Percentiles rank a stretch among this genome's conserved stretches.
These are phyloP conservation scores for Falco rusticolus DNA, from an alignment of 2,797 vertebrate genomes.

Conservation along the genomic window DNA sequence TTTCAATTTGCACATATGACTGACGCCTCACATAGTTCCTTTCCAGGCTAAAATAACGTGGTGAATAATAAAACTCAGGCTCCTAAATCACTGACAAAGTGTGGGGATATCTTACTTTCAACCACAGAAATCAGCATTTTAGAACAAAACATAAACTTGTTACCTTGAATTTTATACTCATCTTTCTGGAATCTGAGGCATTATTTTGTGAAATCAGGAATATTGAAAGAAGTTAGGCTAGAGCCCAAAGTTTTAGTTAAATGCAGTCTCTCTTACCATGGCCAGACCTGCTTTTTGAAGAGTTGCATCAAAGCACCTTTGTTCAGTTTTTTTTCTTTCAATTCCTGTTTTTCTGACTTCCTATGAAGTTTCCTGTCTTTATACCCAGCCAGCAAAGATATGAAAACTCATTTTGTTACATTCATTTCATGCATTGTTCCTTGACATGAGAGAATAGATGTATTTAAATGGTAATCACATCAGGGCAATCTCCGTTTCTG, in stretches of 20 bases:
- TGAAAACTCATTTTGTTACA: neutral
- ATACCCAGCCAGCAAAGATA: neutral
- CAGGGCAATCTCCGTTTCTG: conserved; percentile 21
- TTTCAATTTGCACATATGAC: neutral
- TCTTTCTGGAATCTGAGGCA: neutral
- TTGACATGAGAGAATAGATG: neutral
- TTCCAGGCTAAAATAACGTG: neutral
- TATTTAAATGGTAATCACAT: conserved; percentile 46
- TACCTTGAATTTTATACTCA: neutral
- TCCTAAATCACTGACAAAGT: neutral
- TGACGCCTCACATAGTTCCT: neutral
- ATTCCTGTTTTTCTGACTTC: neutral
- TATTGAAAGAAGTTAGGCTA: neutral
- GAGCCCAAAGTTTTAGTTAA: neutral
- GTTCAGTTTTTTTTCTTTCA: neutral
- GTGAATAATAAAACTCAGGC: neutral
- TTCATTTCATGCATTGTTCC: conserved; percentile 24
- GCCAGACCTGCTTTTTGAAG: neutral
- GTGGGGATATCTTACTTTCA: neutral
- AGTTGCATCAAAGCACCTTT: neutral
- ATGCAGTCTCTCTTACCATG: neutral
- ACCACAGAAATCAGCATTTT: neutral
- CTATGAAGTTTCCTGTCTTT: neutral
- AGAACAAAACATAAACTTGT: neutral
- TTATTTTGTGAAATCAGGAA: neutral